Conservation (phyloP, 2,113 vertebrate species). For the Myotis yumanensis region DNA sequence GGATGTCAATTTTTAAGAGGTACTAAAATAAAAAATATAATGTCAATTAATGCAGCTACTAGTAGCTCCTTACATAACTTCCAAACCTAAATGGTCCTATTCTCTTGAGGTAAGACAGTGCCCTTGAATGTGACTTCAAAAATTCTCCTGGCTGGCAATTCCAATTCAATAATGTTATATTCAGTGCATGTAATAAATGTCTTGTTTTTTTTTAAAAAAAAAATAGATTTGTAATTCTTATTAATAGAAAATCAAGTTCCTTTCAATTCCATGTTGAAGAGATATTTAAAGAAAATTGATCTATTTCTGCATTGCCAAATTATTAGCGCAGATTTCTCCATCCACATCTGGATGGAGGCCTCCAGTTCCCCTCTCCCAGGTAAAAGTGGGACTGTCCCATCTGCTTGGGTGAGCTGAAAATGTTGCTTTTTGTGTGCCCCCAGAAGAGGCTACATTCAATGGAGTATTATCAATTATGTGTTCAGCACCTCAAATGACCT, state of each 20-base stretch:
- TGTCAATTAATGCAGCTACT: not conserved
- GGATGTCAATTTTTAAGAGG: not conserved
- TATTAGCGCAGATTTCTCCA: not conserved
- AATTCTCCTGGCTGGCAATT: not conserved
- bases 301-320: not conserved
- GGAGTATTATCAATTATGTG: not conserved
- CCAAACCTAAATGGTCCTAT: not conserved
- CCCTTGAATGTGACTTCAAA: slow-evolving; percentile 43
- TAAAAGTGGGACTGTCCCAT: not conserved
- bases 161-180: slow-evolving; percentile 12
- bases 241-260: slow-evolving; percentile 34
- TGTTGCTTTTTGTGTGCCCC: not conserved
- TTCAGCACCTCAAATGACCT: not conserved
- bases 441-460: not conserved
- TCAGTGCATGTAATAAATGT: not conserved
- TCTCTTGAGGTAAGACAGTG: not conserved
- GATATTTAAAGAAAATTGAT: slow-evolving; percentile 53
- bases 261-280: not conserved
- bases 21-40: not conserved
- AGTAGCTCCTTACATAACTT: slow-evolving; percentile 22
- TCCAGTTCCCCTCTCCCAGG: not conserved
- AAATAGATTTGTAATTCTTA: slow-evolving; percentile 45
- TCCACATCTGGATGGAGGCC: not conserved
- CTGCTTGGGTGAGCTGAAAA: not conserved
- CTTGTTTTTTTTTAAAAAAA: slow-evolving; percentile 55